Conservation (phyloP, 2,113 vertebrate species). For the Nanorana parkeri region DNA sequence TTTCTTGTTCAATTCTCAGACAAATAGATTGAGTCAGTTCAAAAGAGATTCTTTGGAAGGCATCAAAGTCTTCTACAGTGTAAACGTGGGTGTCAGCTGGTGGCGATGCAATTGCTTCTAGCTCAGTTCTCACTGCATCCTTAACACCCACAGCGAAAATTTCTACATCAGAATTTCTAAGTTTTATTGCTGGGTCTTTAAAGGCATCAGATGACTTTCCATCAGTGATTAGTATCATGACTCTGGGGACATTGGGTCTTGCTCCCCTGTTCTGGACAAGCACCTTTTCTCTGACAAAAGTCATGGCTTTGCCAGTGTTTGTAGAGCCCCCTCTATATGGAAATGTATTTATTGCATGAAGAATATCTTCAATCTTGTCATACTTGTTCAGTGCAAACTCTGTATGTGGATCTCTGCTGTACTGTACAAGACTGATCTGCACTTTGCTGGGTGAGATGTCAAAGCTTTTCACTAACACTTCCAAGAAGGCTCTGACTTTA, state of each 20-base stretch:
- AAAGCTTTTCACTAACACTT: conserved; percentile 93
- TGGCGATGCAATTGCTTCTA: conserved; percentile 91
- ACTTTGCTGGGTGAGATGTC: conserved; percentile 89
- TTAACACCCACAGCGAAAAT: conserved; percentile 98
- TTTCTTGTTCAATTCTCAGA: conserved; percentile 92
- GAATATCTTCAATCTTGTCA: conserved; percentile 80
- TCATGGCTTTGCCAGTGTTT: conserved; percentile 97
- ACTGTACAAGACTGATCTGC: conserved; percentile 97
- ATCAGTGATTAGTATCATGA: conserved; percentile 96
- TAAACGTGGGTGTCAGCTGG: conserved; percentile 92
- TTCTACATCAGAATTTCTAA: conserved; percentile 89
- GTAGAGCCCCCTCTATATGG: conserved; percentile 97
- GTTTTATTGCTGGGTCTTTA: conserved; percentile 85
- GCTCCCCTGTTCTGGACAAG: conserved; percentile 84
- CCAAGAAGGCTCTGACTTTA: conserved; percentile 94
- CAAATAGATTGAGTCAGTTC: conserved; percentile 96
- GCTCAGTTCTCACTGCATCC: conserved; percentile 90
- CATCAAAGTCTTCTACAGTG: conserved; percentile 97
- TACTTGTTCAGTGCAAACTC: conserved; percentile 93
- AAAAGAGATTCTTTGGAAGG: conserved; percentile 95
- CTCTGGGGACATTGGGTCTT: conserved; percentile 86
- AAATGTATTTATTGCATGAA: conserved; percentile 89
- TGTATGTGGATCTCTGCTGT: conserved; percentile 92
- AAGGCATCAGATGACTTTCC: conserved; percentile 98
- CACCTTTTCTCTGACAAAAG: conserved; percentile 91